These are phyloP conservation scores for Nomada hirtipes DNA, from an alignment of 2,888 invertebrate species.

Conservation along the genomic window DNA sequence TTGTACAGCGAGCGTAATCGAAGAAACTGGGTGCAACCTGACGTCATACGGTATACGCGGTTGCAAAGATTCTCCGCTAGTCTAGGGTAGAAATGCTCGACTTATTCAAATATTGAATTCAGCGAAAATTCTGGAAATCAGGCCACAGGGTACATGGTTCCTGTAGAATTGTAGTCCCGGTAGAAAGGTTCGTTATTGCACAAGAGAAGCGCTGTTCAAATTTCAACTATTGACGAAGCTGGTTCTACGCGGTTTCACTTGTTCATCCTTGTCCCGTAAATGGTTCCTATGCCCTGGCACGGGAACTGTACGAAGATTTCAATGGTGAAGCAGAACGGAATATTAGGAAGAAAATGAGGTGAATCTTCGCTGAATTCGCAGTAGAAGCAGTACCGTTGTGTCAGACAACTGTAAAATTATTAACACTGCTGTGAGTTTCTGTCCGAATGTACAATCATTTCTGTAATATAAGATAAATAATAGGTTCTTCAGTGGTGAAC, in stretches of 20 bases:
- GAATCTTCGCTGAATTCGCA: not conserved
- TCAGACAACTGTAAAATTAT: not conserved
- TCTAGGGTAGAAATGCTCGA: slow-evolving; percentile 45
- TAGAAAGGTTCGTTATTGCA: slow-evolving; percentile 37
- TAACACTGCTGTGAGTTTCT: not conserved
- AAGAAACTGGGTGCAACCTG: slow-evolving; percentile 23
- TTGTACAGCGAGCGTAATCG: not conserved
- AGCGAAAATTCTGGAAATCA: slow-evolving; percentile 56
- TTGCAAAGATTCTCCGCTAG: slow-evolving; percentile 50
- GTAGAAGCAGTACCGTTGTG: too few relatives aligned
- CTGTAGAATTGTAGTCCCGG: slow-evolving; percentile 41
- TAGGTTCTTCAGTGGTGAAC: too few relatives aligned
- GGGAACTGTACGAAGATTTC: not conserved
- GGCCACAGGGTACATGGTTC: slow-evolving; percentile 31
- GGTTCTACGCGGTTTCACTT: slow-evolving; percentile 48
- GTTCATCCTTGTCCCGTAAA: slow-evolving; percentile 26
- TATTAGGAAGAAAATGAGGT: not conserved
- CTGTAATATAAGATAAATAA: too few relatives aligned
- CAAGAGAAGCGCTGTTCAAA: slow-evolving; percentile 43
- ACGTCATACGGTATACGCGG: slow-evolving; percentile 40
- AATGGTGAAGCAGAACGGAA: slow-evolving; percentile 5
- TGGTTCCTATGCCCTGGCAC: not conserved
- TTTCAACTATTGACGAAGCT: slow-evolving; percentile 45
- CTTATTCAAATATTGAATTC: slow-evolving; percentile 56
- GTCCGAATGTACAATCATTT: not conserved